Base-by-base conservation (phyloP, 64 coral and sea anemone species). In the Catalaphyllia jardinei region DNA sequence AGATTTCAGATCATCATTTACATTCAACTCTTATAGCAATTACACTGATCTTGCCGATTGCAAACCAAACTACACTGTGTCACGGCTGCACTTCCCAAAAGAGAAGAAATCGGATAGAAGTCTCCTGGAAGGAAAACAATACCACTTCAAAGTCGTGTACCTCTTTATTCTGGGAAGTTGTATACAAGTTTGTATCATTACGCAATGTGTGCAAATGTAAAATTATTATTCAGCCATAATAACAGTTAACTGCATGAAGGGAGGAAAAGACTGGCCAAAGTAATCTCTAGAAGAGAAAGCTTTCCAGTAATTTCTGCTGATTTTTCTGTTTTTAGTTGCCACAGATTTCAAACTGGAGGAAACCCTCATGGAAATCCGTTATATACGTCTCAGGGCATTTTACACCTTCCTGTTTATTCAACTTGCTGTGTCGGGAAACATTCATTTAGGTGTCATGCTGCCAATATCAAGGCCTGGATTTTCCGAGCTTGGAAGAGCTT, bases 401-500 rank as follows among this genome's bases (percentile, higher is more conserved):
- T 33, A 62, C 16, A 29, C 51, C 14, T 62, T 25, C 29, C 10
- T 82, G 25, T 82, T 82, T 33, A 82, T 82, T 62, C n/a, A 82
- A 16, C 64, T 61, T 17, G 57, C 28, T 12, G 79, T 19, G 17
- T 82, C 79, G 24, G 59, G 62, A 62, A 62, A 14, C 8, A 22
- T 62, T 82, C 79, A 82, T 11, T 14, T 82, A 31, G 93, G 93
- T 12, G 11, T 91, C 52, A n/a, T 94, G 12, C 81, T 94, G 65
- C 93, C 93, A 31, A 72, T 77, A 62, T 75, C 78, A 73, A 67
- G 69, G 33, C 28, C 89, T 30, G 83, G 78, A 18, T 89, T 76
- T 86, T 62, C 75, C 33, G 71, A 86, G 38, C 75, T 96, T 7
- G 94, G 91, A 18, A 83, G 89, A 52, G 88, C 89, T 1, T 87